phyloP scores from a whole-genome alignment of 2,113 vertebrate species.

The Ptilorrhoa leucosticta region DNA sequence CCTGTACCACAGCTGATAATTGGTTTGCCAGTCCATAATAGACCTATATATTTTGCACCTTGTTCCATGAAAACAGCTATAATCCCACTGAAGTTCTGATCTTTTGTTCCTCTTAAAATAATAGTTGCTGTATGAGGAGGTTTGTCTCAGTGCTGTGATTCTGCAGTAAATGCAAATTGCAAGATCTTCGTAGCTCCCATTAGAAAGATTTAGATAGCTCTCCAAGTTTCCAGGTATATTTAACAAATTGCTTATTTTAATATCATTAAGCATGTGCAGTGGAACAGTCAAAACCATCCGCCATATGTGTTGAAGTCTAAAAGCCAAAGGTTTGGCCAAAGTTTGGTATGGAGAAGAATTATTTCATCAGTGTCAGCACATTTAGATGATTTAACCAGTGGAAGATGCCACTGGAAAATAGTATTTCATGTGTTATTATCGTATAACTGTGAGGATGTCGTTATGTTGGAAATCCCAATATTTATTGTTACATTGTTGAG shows the following conservation, averaged over 20 bases:
- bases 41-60: not conserved
- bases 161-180: not conserved
- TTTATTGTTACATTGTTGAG: not conserved
- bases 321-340: not conserved
- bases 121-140: not conserved
- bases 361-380: not conserved
- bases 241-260: not conserved
- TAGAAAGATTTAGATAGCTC: not conserved
- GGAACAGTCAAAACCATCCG: not conserved
- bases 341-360: not conserved
- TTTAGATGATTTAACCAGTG: not conserved
- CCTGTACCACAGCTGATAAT: not conserved
- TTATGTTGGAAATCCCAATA: not conserved
- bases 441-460: not conserved
- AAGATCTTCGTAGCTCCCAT: not conserved
- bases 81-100: not conserved
- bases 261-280: not conserved
- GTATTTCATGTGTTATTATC: not conserved
- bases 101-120: not conserved
- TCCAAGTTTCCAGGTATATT: not conserved
- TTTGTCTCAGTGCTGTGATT: not conserved
- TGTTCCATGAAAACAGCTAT: not conserved
- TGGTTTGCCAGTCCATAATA: constrained; percentile 4
- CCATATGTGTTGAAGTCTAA: not conserved
- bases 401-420: not conserved